Base-by-base conservation (phyloP, 2,888 invertebrate genomes). In the Pyralis farinalis region DNA sequence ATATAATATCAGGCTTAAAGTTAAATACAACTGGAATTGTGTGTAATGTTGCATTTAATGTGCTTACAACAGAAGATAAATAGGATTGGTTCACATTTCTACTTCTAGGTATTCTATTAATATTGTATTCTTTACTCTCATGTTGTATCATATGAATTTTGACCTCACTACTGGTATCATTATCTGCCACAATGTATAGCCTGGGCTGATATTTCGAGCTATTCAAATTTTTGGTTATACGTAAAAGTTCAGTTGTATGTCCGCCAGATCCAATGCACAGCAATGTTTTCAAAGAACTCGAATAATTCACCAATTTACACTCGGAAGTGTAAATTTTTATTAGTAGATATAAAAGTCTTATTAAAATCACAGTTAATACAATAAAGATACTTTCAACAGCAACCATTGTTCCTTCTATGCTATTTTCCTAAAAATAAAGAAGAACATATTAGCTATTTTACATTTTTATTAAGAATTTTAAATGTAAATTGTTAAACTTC, bases 201-300 rank as follows among this genome's bases (percentile, higher is more conserved):
- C 97, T 86, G 0, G 97, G 96, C 0, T 81, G 75, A 69, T 95
- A 97, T 58, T 90, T 91, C 1, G 77, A 62, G n/a, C 76, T 67
- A 56, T 93, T 89, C 32, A 98, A 69, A 20, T 90, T 86, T 51
- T 91, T 83, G 4, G 95, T 73, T 30, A 98, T 86, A 47, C 93
- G 90, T 36, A 98, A 72, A 91, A 99, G 94, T 90, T 99, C 99
- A n/a, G 95, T 94, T 0, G 99, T 99, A 71, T 99, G 99, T 0
- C 97, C 97, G 41, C 97, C 97, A 51, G 95, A 94, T 28, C 94
- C 95, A 43, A 95, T 91, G 51, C 94, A 92, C 52, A 94, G 86
- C 42, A 93, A 58, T 4, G 93, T 93, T 46, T 71, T 71, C 21
- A 88, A 53, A 37, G 70, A 51, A 22, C 46, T 51, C 39, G 61